These are phyloP conservation scores for Patiria miniata DNA, from an alignment of 35 echinoderm and acorn worm genomes.

Conservation along the genomic window DNA sequence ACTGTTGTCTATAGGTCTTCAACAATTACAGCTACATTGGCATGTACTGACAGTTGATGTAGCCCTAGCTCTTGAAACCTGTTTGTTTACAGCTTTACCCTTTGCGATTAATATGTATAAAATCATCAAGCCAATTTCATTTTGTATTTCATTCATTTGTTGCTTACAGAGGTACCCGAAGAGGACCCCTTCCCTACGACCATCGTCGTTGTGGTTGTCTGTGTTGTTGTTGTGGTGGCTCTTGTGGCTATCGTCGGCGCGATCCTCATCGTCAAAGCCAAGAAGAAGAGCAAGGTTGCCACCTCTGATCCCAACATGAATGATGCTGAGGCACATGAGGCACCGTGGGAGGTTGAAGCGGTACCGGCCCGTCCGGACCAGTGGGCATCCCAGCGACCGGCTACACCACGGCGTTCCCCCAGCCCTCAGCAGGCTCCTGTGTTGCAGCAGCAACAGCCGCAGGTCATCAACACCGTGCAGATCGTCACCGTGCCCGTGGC, in stretches of 20 bases:
- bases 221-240: conserved; percentile 25
- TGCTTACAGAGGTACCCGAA: neutral
- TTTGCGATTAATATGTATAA: too few relatives aligned
- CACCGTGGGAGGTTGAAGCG: too few relatives aligned
- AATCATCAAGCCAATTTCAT: too few relatives aligned
- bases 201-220: conserved; percentile 39
- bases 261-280: conserved; percentile 14
- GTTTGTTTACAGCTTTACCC: too few relatives aligned
- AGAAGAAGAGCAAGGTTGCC: conserved; percentile 23
- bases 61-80: too few relatives aligned
- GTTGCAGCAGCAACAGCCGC: neutral
- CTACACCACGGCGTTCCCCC: neutral
- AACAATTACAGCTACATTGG: too few relatives aligned
- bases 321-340: neutral
- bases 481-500: conserved; percentile 22
- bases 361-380: too few relatives aligned
- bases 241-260: conserved; percentile 9
- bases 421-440: neutral
- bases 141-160: neutral
- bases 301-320: neutral
- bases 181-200: neutral
- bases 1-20: too few relatives aligned
- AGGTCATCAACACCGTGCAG: neutral
- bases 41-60: too few relatives aligned
- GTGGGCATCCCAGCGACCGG: neutral